phyloP scores from a whole-genome alignment of 2,113 vertebrate genomes.

The Dinomys branickii region DNA sequence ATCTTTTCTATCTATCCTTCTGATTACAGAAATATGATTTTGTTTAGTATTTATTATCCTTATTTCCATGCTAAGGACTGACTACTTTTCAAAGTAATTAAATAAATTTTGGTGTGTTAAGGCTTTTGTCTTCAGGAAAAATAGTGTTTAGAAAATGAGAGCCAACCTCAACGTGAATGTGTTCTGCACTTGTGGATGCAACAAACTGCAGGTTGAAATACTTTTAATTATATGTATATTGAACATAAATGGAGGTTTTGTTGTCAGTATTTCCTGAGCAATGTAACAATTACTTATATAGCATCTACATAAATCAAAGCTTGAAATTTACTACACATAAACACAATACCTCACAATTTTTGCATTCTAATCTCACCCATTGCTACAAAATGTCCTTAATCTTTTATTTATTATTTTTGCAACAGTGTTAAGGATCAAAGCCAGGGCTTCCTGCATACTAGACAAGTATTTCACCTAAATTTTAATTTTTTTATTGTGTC shows the following conservation, averaged over 20 bases:
- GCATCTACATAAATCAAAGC: neutral
- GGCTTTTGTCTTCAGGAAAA: neutral
- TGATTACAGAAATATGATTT: slow-evolving; percentile 2
- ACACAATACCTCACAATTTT: neutral
- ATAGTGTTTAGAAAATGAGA: neutral
- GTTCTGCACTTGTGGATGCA: neutral
- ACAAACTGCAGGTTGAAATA: neutral
- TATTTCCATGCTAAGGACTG: neutral
- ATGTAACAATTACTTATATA: neutral
- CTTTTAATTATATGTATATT: neutral
- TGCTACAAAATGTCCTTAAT: neutral
- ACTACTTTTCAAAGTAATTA: neutral
- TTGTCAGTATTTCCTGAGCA: neutral
- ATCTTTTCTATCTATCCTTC: neutral
- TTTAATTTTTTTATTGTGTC: neutral
- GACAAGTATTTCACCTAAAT: neutral
- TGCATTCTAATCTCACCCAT: neutral
- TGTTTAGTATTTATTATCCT: neutral
- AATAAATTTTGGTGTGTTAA: neutral
- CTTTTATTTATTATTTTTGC: neutral
- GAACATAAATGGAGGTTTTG: neutral
- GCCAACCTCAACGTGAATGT: fast-evolving
- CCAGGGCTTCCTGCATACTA: neutral
- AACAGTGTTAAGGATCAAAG: neutral
- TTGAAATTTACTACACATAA: slow-evolving; percentile 5